Evolutionary conservation across 2,797 vertebrate genomes (phyloP).

Genomic region (Masticophis lateralis): DNA sequence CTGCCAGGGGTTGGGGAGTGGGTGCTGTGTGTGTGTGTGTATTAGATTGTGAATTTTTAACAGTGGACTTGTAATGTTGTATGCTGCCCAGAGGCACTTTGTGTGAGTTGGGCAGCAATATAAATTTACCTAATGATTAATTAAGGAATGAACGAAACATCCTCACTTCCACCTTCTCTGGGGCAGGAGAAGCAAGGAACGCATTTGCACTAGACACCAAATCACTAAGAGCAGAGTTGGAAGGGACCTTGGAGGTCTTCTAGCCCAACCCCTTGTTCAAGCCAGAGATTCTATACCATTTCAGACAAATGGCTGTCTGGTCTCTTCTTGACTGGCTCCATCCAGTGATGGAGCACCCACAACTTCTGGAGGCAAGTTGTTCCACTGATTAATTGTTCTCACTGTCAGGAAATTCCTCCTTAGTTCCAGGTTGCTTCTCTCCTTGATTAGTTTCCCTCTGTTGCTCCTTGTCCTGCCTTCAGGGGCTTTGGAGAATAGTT

Average conservation of each 20-base stretch:
- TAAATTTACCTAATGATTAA: not conserved
- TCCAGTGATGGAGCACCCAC: not conserved
- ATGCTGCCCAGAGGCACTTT: not conserved
- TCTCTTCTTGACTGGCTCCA: not conserved
- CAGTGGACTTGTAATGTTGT: not conserved
- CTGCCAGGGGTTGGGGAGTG: not conserved
- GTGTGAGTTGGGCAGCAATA: not conserved
- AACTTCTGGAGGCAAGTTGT: too few species aligned
- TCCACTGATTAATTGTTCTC: not conserved
- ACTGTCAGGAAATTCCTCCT: not conserved
- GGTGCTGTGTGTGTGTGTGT: too few species aligned
- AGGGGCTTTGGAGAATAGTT: too few species aligned
- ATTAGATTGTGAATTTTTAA: not conserved
- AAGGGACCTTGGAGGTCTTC: not conserved
- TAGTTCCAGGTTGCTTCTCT: too few species aligned
- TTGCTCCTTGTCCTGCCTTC: too few species aligned
- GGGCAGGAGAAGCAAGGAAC: too few species aligned
- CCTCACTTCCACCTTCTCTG: too few species aligned
- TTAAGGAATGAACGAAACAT: not conserved
- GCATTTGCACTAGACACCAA: too few species aligned
- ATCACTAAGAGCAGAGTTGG: too few species aligned
- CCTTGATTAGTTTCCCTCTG: too few species aligned
- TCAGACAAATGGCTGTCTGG: fast-evolving
- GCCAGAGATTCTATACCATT: not conserved
- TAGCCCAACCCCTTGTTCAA: not conserved